Percentiles rank a stretch among this genome's conserved stretches.
These are phyloP conservation scores for Hormaphis cornu DNA, from an alignment of 1,140 invertebrate species.

Conservation along the genomic window DNA sequence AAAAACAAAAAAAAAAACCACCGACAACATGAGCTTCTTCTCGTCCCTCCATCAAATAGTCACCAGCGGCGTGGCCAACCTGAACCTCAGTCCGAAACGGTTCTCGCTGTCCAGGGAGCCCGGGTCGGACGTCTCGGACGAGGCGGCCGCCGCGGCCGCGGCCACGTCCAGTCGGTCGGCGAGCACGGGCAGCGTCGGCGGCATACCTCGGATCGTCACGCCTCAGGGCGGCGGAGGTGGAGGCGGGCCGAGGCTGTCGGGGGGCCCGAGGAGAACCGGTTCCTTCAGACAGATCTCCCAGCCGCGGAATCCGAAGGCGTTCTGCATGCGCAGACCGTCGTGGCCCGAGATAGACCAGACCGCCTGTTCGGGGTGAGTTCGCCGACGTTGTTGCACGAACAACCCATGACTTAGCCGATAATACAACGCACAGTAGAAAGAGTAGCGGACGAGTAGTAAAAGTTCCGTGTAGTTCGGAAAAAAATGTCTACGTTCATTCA, in stretches of 20 bases:
- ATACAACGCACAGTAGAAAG: too few species aligned
- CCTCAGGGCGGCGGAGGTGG: conserved; percentile 48
- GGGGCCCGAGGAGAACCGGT: conserved; percentile 39
- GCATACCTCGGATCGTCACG: conserved; percentile 48
- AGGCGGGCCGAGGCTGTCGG: conserved; percentile 44
- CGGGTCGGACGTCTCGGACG: conserved; percentile 37
- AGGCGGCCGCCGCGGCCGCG: conserved; percentile 42
- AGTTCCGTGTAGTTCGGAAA: too few species aligned
- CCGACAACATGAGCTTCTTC: conserved; percentile 63
- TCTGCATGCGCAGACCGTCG: conserved; percentile 62
- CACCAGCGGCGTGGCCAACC: conserved; percentile 62
- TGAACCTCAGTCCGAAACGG: conserved; percentile 64
- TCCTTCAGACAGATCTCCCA: conserved; percentile 47
- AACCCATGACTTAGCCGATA: too few species aligned
- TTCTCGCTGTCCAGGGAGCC: conserved; percentile 62
- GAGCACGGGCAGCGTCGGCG: conserved; percentile 33
- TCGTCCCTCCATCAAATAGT: conserved; percentile 71
- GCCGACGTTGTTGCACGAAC: too few species aligned
- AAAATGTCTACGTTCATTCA: too few species aligned
- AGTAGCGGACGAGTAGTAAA: too few species aligned
- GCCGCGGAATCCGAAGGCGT: conserved; percentile 50
- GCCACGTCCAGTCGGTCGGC: conserved; percentile 34
- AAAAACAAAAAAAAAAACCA: not conserved
- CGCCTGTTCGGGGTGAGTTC: conserved; percentile 64
- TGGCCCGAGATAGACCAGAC: conserved; percentile 74